phyloP scores from a whole-genome alignment of 30 jellyfish, hydroid and myxozoan genomes.

The Aurelia coerulea region DNA sequence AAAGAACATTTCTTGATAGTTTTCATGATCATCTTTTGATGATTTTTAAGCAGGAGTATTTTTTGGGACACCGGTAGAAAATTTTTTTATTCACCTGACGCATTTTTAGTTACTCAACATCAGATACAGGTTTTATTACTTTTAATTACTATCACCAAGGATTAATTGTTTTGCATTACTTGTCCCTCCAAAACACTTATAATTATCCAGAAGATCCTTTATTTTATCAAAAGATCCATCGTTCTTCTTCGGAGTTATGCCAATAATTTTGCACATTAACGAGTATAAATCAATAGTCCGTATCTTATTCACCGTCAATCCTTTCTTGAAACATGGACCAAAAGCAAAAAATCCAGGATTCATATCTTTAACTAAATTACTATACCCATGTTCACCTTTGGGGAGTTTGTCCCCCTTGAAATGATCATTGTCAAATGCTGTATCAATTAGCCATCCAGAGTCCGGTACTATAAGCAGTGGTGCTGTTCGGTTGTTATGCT shows the following conservation, averaged over 20 bases:
- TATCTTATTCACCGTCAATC: slow-evolving; percentile 28
- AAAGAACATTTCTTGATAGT: too few relatives aligned
- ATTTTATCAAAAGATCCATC: slow-evolving; percentile 76
- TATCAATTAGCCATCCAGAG: slow-evolving; percentile 86
- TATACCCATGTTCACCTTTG: slow-evolving; percentile 93
- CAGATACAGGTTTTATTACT: too few relatives aligned
- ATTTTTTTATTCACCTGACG: background rate
- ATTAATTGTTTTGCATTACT: background rate
- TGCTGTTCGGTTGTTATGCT: slow-evolving; percentile 67
- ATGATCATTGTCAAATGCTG: slow-evolving; percentile 33
- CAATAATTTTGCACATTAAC: slow-evolving; percentile 75
- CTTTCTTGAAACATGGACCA: slow-evolving; percentile 80
- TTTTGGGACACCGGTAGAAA: background rate
- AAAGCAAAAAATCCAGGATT: slow-evolving; percentile 87
- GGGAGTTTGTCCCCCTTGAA: slow-evolving; percentile 53
- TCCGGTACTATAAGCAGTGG: slow-evolving; percentile 79
- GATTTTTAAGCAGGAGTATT: too few relatives aligned
- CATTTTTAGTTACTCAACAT: too few relatives aligned
- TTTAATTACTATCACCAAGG: background rate
- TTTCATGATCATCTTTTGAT: too few relatives aligned
- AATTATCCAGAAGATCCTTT: slow-evolving; percentile 14
- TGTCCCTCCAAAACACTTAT: background rate
- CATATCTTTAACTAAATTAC: slow-evolving; percentile 67
- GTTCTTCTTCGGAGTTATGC: slow-evolving; percentile 51
- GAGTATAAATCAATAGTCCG: slow-evolving; percentile 77